Evolutionary conservation across 2,113 vertebrate species (phyloP).

Genomic region (Megatriorchis doriae): DNA sequence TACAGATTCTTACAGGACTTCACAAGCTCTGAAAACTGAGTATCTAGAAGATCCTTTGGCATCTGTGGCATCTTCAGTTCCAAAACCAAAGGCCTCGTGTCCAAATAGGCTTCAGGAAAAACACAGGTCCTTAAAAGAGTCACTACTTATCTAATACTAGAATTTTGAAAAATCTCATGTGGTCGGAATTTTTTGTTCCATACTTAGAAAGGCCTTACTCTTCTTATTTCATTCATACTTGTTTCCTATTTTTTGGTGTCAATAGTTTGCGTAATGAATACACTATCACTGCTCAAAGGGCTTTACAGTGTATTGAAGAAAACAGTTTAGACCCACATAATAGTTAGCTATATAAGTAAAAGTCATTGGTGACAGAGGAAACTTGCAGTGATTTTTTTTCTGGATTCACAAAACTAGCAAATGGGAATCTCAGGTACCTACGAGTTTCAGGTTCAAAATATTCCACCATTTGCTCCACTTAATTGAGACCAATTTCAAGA

Average conservation of each 20-base stretch:
- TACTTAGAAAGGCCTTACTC: background rate
- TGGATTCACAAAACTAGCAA: background rate
- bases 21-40: background rate
- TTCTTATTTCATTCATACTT: background rate
- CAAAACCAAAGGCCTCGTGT: background rate
- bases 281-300: background rate
- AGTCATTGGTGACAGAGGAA: background rate
- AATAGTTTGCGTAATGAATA: background rate
- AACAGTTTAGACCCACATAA: background rate
- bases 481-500: background rate
- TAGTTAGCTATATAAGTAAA: background rate
- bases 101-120: background rate
- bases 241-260: background rate
- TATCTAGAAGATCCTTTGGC: background rate
- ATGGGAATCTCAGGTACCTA: background rate
- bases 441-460: background rate
- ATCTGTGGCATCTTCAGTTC: background rate
- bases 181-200: background rate
- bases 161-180: background rate
- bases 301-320: background rate
- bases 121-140: background rate
- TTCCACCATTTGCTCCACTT: background rate
- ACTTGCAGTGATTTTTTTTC: background rate
- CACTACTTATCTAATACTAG: background rate
- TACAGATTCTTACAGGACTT: background rate